Base-by-base conservation (phyloP, 2,888 invertebrate species). In the Sericinus montela region DNA sequence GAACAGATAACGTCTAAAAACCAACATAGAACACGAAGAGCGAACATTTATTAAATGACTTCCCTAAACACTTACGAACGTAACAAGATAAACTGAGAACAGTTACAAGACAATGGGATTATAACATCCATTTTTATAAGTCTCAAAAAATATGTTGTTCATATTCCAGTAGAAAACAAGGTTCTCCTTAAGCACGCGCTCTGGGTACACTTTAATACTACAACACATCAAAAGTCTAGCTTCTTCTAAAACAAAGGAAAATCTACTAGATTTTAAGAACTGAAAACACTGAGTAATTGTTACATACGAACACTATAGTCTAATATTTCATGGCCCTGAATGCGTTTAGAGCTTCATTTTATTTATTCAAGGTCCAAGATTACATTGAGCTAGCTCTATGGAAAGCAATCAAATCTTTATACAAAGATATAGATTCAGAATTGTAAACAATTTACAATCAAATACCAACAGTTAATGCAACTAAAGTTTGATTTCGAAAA, bases 161-260 rank as follows among this genome's bases (percentile, higher is more conserved):
- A 62, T 60, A 62, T 65, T 72, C 71, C 75, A 70, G 80, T 80
- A 79, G 65, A 77, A 81, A 77, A 73, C 77, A 82, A 75, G 60
- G 61, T 65, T 66, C 45, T 34, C 28, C 58, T 62, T 59, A 69
- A 70, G 67, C 69, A 67, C 67, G 65, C 65, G 65, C 63, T 60
- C 58, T 63, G 68, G 72, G 79, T 69, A 57, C 63, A 63, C 66
- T 68, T 64, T 50, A 55, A 63, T 52, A 56, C 79, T 82, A 84
- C 72, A 76, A 81, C 63, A 83, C 82, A 83, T 77, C 76, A 69
- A 82, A 80, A 75, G 38, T 81, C 85, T 85, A 85, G 85, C 85
- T 71, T 67, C 63, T 75, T 71, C 80, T 81, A 81, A 67, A 70
- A 81, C 69, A 66, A 61, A 72, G 72, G 60, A 63, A 55, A 66